These are phyloP conservation scores for Lacerta bilineata DNA, from an alignment of 2,797 vertebrate species.

Conservation along the genomic window DNA sequence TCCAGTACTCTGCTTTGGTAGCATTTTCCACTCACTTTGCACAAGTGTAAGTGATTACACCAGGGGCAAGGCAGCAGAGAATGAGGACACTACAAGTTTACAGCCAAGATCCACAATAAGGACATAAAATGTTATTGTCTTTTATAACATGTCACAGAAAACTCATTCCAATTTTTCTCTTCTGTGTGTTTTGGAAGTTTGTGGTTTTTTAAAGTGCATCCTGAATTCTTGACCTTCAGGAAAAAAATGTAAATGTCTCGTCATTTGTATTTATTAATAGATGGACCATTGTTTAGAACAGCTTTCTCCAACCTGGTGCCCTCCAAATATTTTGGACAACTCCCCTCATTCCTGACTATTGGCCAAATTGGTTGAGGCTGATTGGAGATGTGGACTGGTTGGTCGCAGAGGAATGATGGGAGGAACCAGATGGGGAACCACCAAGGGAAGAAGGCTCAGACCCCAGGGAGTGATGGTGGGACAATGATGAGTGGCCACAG, in stretches of 20 bases:
- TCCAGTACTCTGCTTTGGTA: slow-evolving; percentile 58
- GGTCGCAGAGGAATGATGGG: not conserved
- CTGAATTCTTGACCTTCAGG: slow-evolving; percentile 22
- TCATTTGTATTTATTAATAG: slow-evolving; percentile 5
- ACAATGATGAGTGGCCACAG: too few relatives aligned
- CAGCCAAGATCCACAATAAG: slow-evolving; percentile 61
- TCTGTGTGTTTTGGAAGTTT: slow-evolving; percentile 50
- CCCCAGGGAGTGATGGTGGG: too few relatives aligned
- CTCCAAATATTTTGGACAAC: too few relatives aligned
- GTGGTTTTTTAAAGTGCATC: slow-evolving; percentile 22
- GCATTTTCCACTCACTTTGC: slow-evolving; percentile 64
- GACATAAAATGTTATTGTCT: slow-evolving; percentile 62
- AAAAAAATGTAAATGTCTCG: slow-evolving; percentile 27
- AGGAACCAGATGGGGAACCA: not conserved
- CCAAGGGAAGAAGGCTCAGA: not conserved
- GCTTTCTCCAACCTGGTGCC: too few relatives aligned
- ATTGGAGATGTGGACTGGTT: too few relatives aligned
- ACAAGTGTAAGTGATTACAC: slow-evolving; percentile 59
- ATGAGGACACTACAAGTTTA: slow-evolving; percentile 57
- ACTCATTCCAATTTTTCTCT: slow-evolving; percentile 48
- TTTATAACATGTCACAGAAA: slow-evolving; percentile 62
- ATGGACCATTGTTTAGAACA: slow-evolving; percentile 21
- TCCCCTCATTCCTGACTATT: too few relatives aligned
- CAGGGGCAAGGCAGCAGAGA: slow-evolving; percentile 63
- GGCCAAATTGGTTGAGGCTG: too few relatives aligned